Base-by-base conservation (phyloP, 2,888 invertebrate species). In the Agrilus cyanescens region DNA sequence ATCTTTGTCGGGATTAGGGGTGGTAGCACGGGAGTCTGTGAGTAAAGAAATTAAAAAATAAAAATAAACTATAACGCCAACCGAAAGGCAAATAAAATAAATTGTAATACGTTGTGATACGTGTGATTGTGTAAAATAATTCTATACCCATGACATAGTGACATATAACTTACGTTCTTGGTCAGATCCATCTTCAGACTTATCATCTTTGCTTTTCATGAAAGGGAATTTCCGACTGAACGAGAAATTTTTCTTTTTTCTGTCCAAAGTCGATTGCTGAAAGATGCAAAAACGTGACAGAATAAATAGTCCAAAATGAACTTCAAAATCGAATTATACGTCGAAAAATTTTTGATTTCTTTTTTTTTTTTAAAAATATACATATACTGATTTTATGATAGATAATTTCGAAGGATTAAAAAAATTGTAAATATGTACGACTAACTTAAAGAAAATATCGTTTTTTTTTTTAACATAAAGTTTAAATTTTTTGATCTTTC, bases 191-290 rank as follows among this genome's bases (percentile, higher is more conserved):
- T 96, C 94, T 70, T 95, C 93, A 40, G 88, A 90, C 69, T 91
- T 93, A 63, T 95, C 93, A 68, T 98, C 97, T 74, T 95, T 91
- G 72, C 95, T 95, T 78, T 98, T 98, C 88, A 97, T 96, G 72
- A 98, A 98, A 32, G 97, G 97, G 71, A 98, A 96, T 69, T 89
- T 91, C 68, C 96, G 80, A 63, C 95, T 95, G 72, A 98, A 97
- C 45, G 95, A 94, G 61, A 97, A 86, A 62, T 97, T 96, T 71
- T 96, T 95, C 81, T 96, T 95, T 76, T 93, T 93, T 63, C 93
- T 80, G 70, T 93, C 93, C 62, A 93, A 74, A 33, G 93, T 93
- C 53, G 90, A 91, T 78, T 89, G 88, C 82, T 89, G 74, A 37
- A 69, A n/a, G n/a, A n/a, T n/a, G 6, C 3, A 20, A 25, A 25